Conservation (phyloP, 2,797 vertebrate genomes). For the Sternotherus odoratus region DNA sequence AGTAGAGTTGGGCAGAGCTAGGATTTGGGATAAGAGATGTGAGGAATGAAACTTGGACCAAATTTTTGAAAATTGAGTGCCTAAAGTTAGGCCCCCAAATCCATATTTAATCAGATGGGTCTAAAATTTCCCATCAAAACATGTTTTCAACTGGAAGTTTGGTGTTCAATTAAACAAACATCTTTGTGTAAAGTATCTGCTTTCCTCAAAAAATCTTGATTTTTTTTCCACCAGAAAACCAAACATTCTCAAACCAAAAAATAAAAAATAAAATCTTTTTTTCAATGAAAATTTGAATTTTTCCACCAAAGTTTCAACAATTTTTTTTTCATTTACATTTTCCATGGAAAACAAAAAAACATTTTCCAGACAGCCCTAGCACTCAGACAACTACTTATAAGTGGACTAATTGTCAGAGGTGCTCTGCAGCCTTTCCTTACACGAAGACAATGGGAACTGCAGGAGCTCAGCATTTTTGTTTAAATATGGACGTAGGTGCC, state of each 20-base stretch:
- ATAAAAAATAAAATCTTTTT: accelerated
- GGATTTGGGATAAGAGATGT: not conserved
- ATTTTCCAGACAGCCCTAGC: not conserved
- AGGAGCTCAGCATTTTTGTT: not conserved
- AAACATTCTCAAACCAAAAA: not conserved
- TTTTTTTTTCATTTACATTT: not conserved
- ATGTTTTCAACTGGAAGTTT: not conserved
- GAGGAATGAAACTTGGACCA: not conserved
- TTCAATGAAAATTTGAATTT: no score
- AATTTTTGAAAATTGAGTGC: not conserved
- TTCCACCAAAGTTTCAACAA: not conserved
- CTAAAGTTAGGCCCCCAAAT: not conserved
- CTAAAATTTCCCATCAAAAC: not conserved
- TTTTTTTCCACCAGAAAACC: not conserved
- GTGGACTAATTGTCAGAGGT: not conserved
- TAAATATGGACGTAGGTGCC: not conserved
- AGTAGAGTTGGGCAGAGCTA: not conserved
- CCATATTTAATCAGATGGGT: not conserved
- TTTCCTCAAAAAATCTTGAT: not conserved
- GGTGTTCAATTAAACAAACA: not conserved
- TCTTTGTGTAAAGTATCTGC: not conserved
- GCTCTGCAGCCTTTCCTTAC: not conserved
- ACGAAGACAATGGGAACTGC: not conserved
- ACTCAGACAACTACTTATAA: not conserved
- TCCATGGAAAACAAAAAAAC: not conserved